Conservation (phyloP, 2,888 invertebrate species). For the Hirtodrosophila trivittata region DNA sequence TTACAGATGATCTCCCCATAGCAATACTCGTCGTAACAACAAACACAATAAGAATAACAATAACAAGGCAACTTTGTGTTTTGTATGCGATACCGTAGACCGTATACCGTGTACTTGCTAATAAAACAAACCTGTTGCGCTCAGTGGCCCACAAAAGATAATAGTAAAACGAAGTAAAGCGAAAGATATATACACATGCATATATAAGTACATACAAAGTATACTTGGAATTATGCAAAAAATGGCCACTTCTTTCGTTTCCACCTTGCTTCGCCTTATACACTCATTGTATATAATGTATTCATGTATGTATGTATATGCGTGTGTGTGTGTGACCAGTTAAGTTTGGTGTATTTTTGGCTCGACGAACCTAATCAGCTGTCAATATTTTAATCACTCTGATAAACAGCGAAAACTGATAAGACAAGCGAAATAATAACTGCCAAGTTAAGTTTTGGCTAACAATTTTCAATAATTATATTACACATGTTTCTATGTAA, state of each 20-base stretch:
- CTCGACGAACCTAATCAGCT: slow-evolving; percentile 31
- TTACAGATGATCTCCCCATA: background rate
- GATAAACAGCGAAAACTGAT: slow-evolving; percentile 44
- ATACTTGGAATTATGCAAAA: slow-evolving; percentile 36
- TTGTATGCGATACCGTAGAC: slow-evolving; percentile 46
- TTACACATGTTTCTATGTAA: slow-evolving; percentile 22
- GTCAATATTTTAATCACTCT: slow-evolving; percentile 40
- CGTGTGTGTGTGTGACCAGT: background rate
- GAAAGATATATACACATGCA: background rate
- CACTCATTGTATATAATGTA: background rate
- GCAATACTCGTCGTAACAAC: slow-evolving; percentile 24
- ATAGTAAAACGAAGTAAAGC: slow-evolving; percentile 16
- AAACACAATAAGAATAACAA: slow-evolving; percentile 35
- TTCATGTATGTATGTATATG: background rate
- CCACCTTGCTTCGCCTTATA: slow-evolving; percentile 1
- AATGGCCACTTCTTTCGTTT: background rate
- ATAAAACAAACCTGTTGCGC: slow-evolving; percentile 49
- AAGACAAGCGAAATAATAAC: slow-evolving; percentile 39
- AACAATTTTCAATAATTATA: slow-evolving; percentile 17
- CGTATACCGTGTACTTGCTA: slow-evolving; percentile 42
- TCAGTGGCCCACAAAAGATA: slow-evolving; percentile 17
- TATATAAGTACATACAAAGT: slow-evolving; percentile 1
- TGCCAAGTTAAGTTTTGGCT: slow-evolving; percentile 14
- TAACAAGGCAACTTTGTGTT: slow-evolving; percentile 46
- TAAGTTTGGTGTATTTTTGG: slow-evolving; percentile 6